Evolutionary conservation across 2,113 vertebrate species (phyloP), one percentile per base, ranked within the genome.

Genomic region (Hydrolagus affinis): DNA sequence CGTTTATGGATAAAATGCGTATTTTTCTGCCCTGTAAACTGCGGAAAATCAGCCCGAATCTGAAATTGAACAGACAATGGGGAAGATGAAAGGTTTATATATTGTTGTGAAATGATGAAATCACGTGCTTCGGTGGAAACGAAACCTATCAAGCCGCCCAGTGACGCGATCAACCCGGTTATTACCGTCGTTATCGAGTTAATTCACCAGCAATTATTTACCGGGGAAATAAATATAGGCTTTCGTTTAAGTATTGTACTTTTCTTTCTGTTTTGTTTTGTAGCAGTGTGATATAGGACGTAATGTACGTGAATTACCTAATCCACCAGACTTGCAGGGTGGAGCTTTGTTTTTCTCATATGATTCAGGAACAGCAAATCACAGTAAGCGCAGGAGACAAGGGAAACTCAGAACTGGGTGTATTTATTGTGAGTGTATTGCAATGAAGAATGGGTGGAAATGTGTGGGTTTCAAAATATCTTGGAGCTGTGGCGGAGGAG

Each of bases 91-190:
- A 83, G 78, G 19, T 83, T 66, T 32, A 44, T 8, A 4, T 83
- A 66, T 66, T 83, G 78, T 83, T 83, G 62, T 83, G 78, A 83
- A 83, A 83, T 83, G 75, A 12, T 83, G 78, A 30, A 83, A 83
- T 83, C 78, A 83, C 78, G 78, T 68, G 78, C 62, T 25, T 32
- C 62, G 62, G 8, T 66, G 78, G 11, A 83, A 83, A 83, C 78
- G 78, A 83, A 83, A 83, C 62, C 78, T 83, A 66, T 83, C 60
- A 28, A 66, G 78, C 78, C 21, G 25, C 14, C 25, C 23, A 80
- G 64, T 64, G 77, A 80, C 25, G 66, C 25, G 11, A 59, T 14
- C 10, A n/a, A 57, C 57, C 11, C 6, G 1, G 17, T 19, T 8
- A 21, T 75, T 19, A 15, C 17, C 56, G 2, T 19, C 56, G 59